These are phyloP conservation scores for Opisthocomus hoazin DNA, from an alignment of 2,113 vertebrate genomes.

Conservation along the genomic window DNA sequence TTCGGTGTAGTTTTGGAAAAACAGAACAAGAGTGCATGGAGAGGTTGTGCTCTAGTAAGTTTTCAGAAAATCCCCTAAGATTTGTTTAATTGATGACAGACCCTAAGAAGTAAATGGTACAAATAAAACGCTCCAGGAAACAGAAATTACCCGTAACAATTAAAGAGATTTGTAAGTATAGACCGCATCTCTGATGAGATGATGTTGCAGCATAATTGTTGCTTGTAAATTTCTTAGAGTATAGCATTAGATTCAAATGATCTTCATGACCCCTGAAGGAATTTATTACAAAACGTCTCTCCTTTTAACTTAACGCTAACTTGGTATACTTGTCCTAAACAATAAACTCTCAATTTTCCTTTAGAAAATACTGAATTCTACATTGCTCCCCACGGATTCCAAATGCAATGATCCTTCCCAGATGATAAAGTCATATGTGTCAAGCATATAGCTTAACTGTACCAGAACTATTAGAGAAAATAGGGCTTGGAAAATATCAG, in stretches of 20 bases:
- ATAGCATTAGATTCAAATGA: not conserved
- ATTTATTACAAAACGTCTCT: not conserved
- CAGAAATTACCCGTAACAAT: not conserved
- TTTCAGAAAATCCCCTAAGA: not conserved
- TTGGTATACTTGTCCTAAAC: not conserved
- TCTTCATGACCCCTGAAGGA: not conserved
- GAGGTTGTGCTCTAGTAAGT: not conserved
- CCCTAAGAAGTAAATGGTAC: not conserved
- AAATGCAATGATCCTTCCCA: not conserved
- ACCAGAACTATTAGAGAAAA: not conserved
- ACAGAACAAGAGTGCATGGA: not conserved
- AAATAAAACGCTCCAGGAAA: slow-evolving; percentile 27
- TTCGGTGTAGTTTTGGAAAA: not conserved
- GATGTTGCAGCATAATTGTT: not conserved
- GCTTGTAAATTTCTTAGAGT: not conserved
- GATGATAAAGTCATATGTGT: slow-evolving; percentile 5
- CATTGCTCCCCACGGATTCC: not conserved
- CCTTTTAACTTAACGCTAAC: not conserved
- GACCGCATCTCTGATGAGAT: not conserved
- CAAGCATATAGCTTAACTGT: slow-evolving; percentile 20
- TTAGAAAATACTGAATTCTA: not conserved
- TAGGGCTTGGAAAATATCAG: not conserved
- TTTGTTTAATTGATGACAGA: not conserved
- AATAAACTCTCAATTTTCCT: not conserved
- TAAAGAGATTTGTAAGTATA: not conserved